phyloP scores from a whole-genome alignment of 2,888 invertebrate genomes.

The Drosophila trichaetosa region DNA sequence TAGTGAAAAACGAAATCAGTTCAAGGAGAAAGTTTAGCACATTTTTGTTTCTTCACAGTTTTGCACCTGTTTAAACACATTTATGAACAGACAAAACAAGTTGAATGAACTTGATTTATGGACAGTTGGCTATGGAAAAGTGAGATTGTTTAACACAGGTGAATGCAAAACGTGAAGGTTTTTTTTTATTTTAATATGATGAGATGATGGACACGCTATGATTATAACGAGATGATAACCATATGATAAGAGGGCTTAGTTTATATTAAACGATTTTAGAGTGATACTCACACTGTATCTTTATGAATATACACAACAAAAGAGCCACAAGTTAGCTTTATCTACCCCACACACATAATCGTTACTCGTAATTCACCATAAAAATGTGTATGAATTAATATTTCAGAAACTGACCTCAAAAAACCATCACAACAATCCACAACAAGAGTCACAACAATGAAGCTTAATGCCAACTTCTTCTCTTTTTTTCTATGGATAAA shows the following conservation, averaged over 20 bases:
- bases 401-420: conserved; percentile 42
- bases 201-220: conserved; percentile 12
- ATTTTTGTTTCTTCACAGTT: conserved; percentile 27
- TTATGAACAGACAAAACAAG: conserved; percentile 14
- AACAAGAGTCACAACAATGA: conserved; percentile 38
- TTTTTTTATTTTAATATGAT: not conserved
- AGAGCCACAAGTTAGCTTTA: conserved; percentile 41
- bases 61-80: conserved; percentile 41
- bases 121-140: conserved; percentile 26
- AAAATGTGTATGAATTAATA: conserved; percentile 19
- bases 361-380: conserved; percentile 26
- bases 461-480: conserved; percentile 30
- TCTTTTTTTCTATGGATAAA: conserved; percentile 6
- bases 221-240: conserved; percentile 1
- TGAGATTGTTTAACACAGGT: conserved; percentile 11
- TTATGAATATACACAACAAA: conserved; percentile 28
- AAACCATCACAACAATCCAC: conserved; percentile 40
- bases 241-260: conserved; percentile 1
- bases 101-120: conserved; percentile 39
- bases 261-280: conserved; percentile 3
- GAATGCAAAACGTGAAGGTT: conserved; percentile 25
- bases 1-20: conserved; percentile 51
- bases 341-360: conserved; percentile 28
- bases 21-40: conserved; percentile 68
- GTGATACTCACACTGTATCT: not conserved